phyloP scores from a whole-genome alignment of 2,797 vertebrate species.

The Sebastes hubbsi region DNA sequence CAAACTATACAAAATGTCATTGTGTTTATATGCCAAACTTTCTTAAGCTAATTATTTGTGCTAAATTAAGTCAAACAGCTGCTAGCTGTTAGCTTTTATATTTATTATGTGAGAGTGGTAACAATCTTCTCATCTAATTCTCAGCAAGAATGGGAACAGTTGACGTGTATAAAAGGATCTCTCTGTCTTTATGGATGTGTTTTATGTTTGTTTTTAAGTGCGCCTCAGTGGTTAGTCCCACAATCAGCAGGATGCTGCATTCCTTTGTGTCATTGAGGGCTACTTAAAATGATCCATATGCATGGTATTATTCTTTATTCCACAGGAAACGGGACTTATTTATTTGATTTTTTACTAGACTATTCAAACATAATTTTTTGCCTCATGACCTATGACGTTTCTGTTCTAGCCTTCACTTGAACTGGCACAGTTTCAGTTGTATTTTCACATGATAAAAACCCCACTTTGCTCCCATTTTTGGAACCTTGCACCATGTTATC shows the following conservation, averaged over 20 bases:
- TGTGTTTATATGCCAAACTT: neutral
- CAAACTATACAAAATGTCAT: neutral
- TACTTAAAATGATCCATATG: conserved; percentile 37
- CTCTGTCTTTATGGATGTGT: neutral
- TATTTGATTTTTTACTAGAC: neutral
- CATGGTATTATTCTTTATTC: conserved; percentile 21
- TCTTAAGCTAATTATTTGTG: neutral
- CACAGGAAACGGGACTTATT: conserved; percentile 1
- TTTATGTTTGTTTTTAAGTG: conserved; percentile 12
- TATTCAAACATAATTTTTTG: neutral
- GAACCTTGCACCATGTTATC: neutral
- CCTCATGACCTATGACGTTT: neutral
- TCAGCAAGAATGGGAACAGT: neutral
- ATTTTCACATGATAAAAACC: neutral
- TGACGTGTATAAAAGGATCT: neutral
- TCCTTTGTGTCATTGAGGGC: conserved; percentile 25
- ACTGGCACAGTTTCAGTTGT: neutral
- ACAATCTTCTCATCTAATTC: neutral
- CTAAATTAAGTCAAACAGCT: neutral
- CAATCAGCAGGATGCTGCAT: conserved; percentile 14
- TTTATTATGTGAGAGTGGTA: neutral
- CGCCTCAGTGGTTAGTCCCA: conserved; percentile 20
- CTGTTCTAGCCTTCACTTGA: neutral
- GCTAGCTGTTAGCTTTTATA: neutral
- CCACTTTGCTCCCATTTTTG: neutral